Conservation (phyloP, 2,113 vertebrate genomes). For the Pangasianodon gigas region DNA sequence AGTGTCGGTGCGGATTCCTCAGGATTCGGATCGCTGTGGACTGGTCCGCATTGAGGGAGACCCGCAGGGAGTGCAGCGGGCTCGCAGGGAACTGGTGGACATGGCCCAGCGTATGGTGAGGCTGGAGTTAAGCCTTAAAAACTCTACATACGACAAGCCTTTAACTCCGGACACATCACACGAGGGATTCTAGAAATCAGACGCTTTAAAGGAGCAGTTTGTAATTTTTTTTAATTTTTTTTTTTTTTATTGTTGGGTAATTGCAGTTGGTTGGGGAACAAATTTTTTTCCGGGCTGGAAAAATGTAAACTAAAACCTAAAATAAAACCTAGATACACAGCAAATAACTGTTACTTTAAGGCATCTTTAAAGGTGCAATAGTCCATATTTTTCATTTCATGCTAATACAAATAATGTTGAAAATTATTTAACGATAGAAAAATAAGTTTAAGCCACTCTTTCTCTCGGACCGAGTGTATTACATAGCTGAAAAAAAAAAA, state of each 20-base stretch:
- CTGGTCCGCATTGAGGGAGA: constrained; percentile 82
- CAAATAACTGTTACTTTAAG: not conserved
- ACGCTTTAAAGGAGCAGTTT: not conserved
- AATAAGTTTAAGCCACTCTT: not conserved
- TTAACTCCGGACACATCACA: not conserved
- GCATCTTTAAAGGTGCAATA: not conserved
- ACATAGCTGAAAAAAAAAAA: not conserved
- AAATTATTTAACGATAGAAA: not conserved
- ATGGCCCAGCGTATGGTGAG: constrained; percentile 83
- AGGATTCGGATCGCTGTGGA: constrained; percentile 76
- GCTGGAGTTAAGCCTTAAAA: not conserved
- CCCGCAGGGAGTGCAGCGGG: constrained; percentile 80
- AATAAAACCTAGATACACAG: not conserved
- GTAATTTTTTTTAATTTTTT: not conserved
- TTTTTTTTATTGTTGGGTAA: no score
- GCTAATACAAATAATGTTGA: not conserved
- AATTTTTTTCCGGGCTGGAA: not conserved
- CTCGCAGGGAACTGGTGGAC: constrained; percentile 77
- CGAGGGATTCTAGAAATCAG: not conserved
- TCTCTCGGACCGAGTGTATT: not conserved
- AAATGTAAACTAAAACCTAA: not conserved
- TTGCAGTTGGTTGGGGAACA: not conserved
- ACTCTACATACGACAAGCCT: not conserved
- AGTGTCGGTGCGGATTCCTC: constrained; percentile 77
- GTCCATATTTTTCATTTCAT: not conserved